Base-by-base conservation (phyloP, 2,888 invertebrate genomes). In the Ctena decussata region DNA sequence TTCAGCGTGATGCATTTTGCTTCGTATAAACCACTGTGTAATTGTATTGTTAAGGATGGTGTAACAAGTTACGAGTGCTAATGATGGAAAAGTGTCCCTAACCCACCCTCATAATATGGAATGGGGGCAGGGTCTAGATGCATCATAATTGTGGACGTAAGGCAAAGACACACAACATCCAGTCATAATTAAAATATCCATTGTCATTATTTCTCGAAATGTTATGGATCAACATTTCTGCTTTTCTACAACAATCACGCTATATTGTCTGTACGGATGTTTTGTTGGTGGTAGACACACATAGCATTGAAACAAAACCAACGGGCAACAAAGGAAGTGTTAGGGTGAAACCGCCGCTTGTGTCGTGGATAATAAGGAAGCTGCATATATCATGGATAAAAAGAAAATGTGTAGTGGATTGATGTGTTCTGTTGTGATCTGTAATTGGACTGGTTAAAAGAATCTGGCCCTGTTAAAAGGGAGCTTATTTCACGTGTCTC, bases 21-120 rank as follows among this genome's bases (percentile, higher is more conserved):
- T 89, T 89, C 84, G 86, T 89, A 84, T 83, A 79, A 80, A 89
- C 85, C 84, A 77, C 72, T 87, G 82, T 90, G 88, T 90, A 89
- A 80, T 84, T 87, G 87, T 90, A 82, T 83, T 82, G 84, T 80
- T 84, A 84, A 75, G 80, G 82, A 75, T 75, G 75, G 41, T 44
- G 27, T 46, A 72, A 41, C 35, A 72, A 18, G 12, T 46, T 72
- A 46, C 72, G 41, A 72, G 72, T 72, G 46, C 44, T 72, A 41
- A 24, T 2, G 65, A 35, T 35, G 65, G 65, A 57, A 27, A n/a
- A 49, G 57, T 57, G 57, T 57, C 27, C 57, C 57, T 57, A 57
- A 57, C 27, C 57, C 57, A 57, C 57, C 24, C 57, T n/a, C 57
- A 65, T 35, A n/a, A 12, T 65, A 21, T 35, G 24, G 65, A 65